Conservation (phyloP, 2,113 vertebrate species). For the rat (Rattus norvegicus) region DNA sequence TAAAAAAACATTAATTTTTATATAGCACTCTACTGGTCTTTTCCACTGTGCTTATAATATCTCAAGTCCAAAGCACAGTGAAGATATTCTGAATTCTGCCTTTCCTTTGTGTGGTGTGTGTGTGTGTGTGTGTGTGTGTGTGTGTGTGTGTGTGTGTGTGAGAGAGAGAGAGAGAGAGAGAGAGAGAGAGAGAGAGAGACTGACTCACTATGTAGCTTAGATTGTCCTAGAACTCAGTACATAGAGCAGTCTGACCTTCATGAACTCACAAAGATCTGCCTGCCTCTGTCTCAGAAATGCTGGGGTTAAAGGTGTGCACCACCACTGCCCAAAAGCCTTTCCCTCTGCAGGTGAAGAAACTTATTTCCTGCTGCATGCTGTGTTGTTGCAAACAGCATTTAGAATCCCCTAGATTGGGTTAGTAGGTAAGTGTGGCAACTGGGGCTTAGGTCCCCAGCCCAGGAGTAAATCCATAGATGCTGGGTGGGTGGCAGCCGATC, state of each 20-base stretch:
- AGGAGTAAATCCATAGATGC: not conserved
- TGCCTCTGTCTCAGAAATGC: not conserved
- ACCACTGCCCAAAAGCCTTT: not conserved
- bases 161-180: not conserved
- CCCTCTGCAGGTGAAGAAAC: constrained; percentile 4
- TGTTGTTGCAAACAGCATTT: not conserved
- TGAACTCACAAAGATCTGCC: not conserved
- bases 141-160: not conserved
- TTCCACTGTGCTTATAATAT: not conserved
- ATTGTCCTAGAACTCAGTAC: not conserved
- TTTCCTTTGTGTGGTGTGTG: not conserved
- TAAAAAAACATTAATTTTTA: not conserved
- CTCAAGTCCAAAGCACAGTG: not conserved
- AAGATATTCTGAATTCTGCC: not conserved
- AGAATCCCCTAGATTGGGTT: not conserved
- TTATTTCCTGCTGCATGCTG: not conserved
- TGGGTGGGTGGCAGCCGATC: not conserved
- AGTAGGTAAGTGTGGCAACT: not conserved
- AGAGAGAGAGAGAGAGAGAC: not conserved
- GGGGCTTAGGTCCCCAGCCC: not conserved
- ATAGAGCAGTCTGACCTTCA: not conserved
- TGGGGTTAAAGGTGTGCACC: too few species aligned
- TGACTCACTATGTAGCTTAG: not conserved
- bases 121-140: not conserved
- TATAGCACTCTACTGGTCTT: not conserved